Conservation (phyloP, 1,140 invertebrate species). For the Microplitis demolitor region DNA sequence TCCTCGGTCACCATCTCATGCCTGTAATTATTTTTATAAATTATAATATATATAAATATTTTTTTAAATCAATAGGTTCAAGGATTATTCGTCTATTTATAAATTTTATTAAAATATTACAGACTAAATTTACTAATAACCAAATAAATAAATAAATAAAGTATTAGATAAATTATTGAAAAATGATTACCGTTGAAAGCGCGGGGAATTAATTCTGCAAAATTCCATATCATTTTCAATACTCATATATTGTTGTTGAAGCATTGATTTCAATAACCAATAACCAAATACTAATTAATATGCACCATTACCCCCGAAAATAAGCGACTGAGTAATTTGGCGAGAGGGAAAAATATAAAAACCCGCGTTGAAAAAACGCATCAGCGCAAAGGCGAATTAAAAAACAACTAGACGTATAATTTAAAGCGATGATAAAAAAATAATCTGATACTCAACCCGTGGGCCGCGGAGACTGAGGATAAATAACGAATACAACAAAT, state of each 20-base stretch:
- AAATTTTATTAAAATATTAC: not conserved
- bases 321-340: too few species aligned
- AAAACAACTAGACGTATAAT: too few species aligned
- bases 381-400: too few species aligned
- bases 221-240: slow-evolving; percentile 28
- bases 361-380: too few species aligned
- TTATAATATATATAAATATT: not conserved
- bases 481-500: not conserved
- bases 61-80: not conserved
- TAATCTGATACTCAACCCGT: too few species aligned
- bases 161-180: not conserved
- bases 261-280: slow-evolving; percentile 28
- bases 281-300: not conserved
- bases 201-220: slow-evolving; percentile 25
- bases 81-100: not conserved
- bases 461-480: too few species aligned
- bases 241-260: slow-evolving; percentile 32
- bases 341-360: too few species aligned
- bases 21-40: slow-evolving; percentile 29
- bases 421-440: too few species aligned
- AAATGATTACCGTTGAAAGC: slow-evolving; percentile 28
- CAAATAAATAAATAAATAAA: not conserved
- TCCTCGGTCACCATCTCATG: slow-evolving; percentile 45
- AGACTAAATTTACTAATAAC: too few species aligned
- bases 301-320: too few species aligned